phyloP scores from a whole-genome alignment of 2,113 vertebrate species.

The Tupaia tana region DNA sequence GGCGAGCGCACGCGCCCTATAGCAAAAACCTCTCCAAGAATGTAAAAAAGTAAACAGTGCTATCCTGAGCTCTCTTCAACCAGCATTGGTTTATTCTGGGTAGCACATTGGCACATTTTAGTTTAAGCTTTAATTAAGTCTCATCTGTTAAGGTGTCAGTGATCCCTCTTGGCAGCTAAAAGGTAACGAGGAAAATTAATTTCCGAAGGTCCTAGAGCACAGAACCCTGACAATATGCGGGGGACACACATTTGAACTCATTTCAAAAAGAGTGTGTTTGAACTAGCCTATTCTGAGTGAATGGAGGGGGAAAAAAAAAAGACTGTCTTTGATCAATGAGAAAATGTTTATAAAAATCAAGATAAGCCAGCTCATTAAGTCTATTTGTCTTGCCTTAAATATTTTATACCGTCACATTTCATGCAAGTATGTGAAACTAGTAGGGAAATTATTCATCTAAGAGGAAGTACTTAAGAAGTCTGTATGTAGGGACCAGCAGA shows the following conservation, averaged over 20 bases:
- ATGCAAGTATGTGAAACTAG: conserved; percentile 37
- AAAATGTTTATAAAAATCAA: conserved; percentile 71
- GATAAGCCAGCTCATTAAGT: conserved; percentile 61
- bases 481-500: not conserved
- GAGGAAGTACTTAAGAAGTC: conserved; percentile 1
- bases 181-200: conserved; percentile 58
- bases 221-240: not conserved
- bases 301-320: not conserved
- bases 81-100: not conserved
- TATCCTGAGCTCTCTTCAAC: not conserved
- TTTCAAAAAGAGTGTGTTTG: conserved; percentile 43
- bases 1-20: too few species aligned
- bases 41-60: too few species aligned
- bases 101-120: not conserved
- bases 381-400: conserved; percentile 58
- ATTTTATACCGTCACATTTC: conserved; percentile 42
- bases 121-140: conserved; percentile 69
- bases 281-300: not conserved
- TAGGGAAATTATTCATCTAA: not conserved
- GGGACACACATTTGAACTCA: not conserved
- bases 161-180: conserved; percentile 53
- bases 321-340: conserved; percentile 51
- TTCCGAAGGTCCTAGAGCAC: conserved; percentile 54
- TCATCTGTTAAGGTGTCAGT: conserved; percentile 44
- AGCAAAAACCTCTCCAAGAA: too few species aligned